Evolutionary conservation across 2,113 vertebrate species (phyloP), one percentile per base, ranked within the genome.

Genomic region (Ceuthmochares aereus): DNA sequence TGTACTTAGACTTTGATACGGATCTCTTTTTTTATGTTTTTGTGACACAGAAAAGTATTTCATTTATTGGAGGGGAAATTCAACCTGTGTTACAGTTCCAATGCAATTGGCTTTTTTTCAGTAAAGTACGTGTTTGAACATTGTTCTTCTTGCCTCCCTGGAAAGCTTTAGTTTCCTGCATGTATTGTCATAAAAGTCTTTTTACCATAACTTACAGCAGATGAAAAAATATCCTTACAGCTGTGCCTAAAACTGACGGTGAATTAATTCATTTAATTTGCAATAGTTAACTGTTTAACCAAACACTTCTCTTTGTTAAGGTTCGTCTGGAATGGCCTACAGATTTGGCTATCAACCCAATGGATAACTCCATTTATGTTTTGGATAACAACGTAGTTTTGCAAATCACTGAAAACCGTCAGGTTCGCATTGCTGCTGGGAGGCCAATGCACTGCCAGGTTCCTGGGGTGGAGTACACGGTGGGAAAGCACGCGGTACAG

Each of bases 321-420:
- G 99, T 99, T 52, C 99, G 99, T 88, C 97, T 99, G 96, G 99
- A 99, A 81, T 99, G 99, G 99, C 99, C 99, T 37, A 99, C 99
- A 12, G 99, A 99, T 95, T 97, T 99, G 9, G 98, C 99, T 17
- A 98, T 99, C 66, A 99, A 99, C 97, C 99, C 99, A 2, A 99
- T 99, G 99, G 99, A 99, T 95, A 99, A 99, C 96, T 99, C 99
- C 43, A 98, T 99, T 49, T 99, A 98, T 1, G 99, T 99, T 45
- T 89, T 99, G 97, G 99, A 99, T 96, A 99, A 99, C 97, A 99
- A 99, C 5, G 99, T 99, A 1, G 99, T 99, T 36, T 92, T 99
- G 87, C 99, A 99, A 97, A 99, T 99, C 97, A 99, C 99, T 0
- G 99, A 99, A 87, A 99, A 99, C 64, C 99, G 99, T 0, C 99